A percentile compares a stretch with the other conserved stretches of the same genome.
Conservation (phyloP, 2,888 invertebrate genomes). For the Ophioninae sp. region DNA sequence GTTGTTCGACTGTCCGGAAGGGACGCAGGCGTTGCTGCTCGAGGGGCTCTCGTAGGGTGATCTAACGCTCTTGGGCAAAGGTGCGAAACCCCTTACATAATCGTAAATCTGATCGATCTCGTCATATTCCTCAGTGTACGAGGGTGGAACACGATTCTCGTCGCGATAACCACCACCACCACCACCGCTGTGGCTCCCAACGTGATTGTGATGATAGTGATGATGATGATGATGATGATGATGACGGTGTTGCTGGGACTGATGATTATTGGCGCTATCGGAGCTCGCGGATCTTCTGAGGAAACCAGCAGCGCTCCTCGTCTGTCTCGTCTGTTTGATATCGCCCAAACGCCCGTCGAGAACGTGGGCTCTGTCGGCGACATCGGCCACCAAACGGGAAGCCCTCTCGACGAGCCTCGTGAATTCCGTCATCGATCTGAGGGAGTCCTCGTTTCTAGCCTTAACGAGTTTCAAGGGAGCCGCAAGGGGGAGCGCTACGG, state of each 20-base stretch:
- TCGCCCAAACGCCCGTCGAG: conserved; percentile 91
- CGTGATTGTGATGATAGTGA: conserved; percentile 82
- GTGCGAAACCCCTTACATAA: conserved; percentile 96
- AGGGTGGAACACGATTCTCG: conserved; percentile 83
- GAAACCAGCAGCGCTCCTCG: conserved; percentile 74
- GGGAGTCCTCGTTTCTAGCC: conserved; percentile 91
- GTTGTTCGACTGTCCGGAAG: conserved; percentile 51
- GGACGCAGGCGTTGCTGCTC: conserved; percentile 64
- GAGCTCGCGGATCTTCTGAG: conserved; percentile 90
- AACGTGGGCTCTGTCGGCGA: conserved; percentile 91
- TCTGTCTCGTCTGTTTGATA: conserved; percentile 76
- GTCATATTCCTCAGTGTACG: conserved; percentile 91
- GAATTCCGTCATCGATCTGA: conserved; percentile 86
- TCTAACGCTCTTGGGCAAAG: conserved; percentile 91
- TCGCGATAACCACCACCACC: conserved; percentile 80
- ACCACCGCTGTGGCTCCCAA: conserved; percentile 79
- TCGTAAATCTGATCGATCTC: conserved; percentile 98
- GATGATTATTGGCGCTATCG: conserved; percentile 84
- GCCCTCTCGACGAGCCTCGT: conserved; percentile 90
- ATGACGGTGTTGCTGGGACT: conserved; percentile 70
- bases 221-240: conserved; percentile 80
- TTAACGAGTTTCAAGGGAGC: conserved; percentile 92
- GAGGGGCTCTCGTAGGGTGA: conserved; percentile 83
- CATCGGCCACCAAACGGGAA: conserved; percentile 87
- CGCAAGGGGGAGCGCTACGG: conserved; percentile 92